These are phyloP conservation scores for Rhadina sibilatrix DNA, from an alignment of 2,113 vertebrate species.

Conservation along the genomic window DNA sequence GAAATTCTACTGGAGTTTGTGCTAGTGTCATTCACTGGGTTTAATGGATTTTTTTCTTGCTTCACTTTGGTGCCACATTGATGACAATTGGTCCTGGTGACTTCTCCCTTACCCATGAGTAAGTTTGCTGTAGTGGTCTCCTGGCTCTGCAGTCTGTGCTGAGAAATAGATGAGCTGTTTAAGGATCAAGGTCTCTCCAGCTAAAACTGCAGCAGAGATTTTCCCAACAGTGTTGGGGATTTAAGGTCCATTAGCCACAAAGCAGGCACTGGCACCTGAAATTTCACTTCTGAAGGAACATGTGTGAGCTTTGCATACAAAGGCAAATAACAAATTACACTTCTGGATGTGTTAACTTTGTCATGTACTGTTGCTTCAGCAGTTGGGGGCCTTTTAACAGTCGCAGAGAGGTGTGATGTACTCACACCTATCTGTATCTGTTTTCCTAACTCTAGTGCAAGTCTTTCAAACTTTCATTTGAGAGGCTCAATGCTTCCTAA, in stretches of 20 bases:
- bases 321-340: constrained; percentile 13
- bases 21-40: background rate
- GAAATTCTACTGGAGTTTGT: background rate
- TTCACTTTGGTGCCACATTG: background rate
- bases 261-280: background rate
- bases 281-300: background rate
- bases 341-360: background rate
- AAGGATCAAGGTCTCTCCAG: background rate
- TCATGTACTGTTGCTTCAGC: background rate
- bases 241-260: background rate
- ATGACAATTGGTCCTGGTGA: background rate
- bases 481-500: background rate
- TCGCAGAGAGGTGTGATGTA: background rate
- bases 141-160: background rate
- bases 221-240: background rate
- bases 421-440: background rate
- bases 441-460: background rate
- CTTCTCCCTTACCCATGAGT: background rate
- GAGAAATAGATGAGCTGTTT: background rate
- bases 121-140: background rate
- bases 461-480: constrained; percentile 28
- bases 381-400: background rate
- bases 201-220: background rate
- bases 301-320: constrained; percentile 16
- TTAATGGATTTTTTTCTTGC: background rate